Evolutionary conservation across 2,113 vertebrate species (phyloP).

Genomic region (Syrmaticus mikado): DNA sequence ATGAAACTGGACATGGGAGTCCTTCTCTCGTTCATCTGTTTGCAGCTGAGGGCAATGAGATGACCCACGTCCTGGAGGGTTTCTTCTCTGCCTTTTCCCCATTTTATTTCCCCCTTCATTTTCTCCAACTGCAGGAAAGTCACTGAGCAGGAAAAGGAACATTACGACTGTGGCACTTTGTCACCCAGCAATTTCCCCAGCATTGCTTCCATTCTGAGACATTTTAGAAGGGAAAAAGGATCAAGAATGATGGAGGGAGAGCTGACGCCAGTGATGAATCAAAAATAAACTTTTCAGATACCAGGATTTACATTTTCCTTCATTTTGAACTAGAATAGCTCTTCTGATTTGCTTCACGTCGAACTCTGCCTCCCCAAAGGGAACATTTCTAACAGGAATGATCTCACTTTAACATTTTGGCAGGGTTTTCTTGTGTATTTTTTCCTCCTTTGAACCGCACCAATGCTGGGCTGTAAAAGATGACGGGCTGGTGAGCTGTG

Average conservation of each 20-base stretch:
- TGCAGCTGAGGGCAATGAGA: not conserved
- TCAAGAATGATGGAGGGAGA: not conserved
- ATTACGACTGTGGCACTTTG: not conserved
- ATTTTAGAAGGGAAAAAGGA: not conserved
- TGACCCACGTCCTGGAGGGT: not conserved
- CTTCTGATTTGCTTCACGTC: not conserved
- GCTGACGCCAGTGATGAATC: not conserved
- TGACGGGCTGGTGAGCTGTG: not conserved
- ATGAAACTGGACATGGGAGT: not conserved
- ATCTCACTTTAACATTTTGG: slow-evolving; percentile 28
- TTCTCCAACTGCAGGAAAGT: not conserved
- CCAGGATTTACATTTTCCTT: not conserved
- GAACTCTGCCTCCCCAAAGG: not conserved
- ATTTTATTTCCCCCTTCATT: not conserved
- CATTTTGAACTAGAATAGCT: not conserved
- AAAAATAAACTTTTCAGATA: not conserved
- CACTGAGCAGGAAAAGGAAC: not conserved
- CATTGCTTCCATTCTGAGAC: not conserved
- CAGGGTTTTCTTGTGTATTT: slow-evolving; percentile 22
- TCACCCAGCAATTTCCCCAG: not conserved
- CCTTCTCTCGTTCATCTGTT: slow-evolving; percentile 13
- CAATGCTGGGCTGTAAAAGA: not conserved
- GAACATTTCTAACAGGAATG: slow-evolving; percentile 23
- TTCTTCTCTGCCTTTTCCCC: not conserved
- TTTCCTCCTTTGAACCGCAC: not conserved